Evolutionary conservation across 2,113 vertebrate species (phyloP).

Genomic region (Diadophis punctatus): DNA sequence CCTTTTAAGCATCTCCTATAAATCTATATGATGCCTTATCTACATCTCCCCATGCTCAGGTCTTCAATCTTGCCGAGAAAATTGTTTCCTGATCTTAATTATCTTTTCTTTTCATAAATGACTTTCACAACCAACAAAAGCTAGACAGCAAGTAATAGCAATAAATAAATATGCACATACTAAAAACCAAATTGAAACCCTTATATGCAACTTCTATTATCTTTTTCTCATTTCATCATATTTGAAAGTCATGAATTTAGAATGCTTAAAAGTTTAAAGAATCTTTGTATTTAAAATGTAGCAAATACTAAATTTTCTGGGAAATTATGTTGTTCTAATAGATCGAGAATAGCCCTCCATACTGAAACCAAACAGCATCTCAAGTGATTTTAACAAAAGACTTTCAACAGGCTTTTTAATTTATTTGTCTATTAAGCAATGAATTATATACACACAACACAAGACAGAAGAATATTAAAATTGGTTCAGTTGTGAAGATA

Average conservation of each 20-base stretch:
- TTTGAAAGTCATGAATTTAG: neutral
- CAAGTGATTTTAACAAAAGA: neutral
- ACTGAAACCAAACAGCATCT: neutral
- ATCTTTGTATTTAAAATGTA: neutral
- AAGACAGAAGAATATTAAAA: neutral
- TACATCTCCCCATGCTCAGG: neutral
- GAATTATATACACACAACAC: neutral
- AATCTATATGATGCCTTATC: neutral
- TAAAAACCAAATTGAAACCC: neutral
- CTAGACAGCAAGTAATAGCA: neutral
- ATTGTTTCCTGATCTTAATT: neutral
- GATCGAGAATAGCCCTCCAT: neutral
- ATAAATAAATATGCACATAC: neutral
- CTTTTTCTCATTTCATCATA: neutral
- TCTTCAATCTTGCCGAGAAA: neutral
- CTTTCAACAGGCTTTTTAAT: neutral
- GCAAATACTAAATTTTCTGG: neutral
- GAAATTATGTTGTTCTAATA: neutral
- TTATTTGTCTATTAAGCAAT: neutral
- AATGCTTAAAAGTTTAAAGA: neutral
- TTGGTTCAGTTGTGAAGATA: neutral
- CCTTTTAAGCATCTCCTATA: neutral
- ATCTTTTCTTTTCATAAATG: neutral
- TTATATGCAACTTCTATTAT: neutral
- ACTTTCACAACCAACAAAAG: neutral